Conservation (phyloP, 2,797 vertebrate genomes). For the Adelosebastes latens region DNA sequence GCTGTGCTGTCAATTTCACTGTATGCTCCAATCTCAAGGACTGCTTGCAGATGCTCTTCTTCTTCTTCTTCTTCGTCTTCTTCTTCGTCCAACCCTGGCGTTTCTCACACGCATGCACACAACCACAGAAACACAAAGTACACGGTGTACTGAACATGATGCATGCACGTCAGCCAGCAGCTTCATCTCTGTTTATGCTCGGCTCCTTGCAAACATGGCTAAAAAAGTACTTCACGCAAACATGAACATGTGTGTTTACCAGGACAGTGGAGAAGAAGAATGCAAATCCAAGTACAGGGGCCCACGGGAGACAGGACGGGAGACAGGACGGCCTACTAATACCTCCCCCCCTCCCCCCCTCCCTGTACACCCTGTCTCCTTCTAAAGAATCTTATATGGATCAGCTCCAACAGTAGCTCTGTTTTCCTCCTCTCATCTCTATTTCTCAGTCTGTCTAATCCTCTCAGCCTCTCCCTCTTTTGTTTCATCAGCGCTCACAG, state of each 20-base stretch:
- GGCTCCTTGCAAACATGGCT: background rate
- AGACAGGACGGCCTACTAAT: conserved; percentile 41
- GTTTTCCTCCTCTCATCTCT: conserved; percentile 10
- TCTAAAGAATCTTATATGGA: conserved; percentile 41
- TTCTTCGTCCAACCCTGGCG: background rate
- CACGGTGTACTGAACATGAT: background rate
- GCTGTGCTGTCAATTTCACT: conserved; percentile 77
- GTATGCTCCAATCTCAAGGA: conserved; percentile 35
- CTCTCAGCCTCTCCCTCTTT: conserved; percentile 21
- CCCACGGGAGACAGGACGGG: conserved; percentile 26
- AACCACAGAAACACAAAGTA: background rate
- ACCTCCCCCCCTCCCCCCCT: background rate
- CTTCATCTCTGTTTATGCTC: background rate
- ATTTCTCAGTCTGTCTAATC: conserved; percentile 23
- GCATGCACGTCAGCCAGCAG: background rate
- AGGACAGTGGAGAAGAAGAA: conserved; percentile 46
- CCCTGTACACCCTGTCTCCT: conserved; percentile 10
- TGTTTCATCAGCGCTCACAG: conserved; percentile 5
- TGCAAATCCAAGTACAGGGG: conserved; percentile 30
- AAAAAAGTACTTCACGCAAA: conserved; percentile 4
- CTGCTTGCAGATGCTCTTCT: conserved; percentile 32
- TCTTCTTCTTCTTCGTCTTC: background rate
- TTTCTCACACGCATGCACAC: background rate
- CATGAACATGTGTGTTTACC: conserved; percentile 22
- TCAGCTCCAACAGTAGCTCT: conserved; percentile 37